Evolutionary conservation across 2,113 vertebrate species (phyloP).

Genomic region (Blennius ocellaris): DNA sequence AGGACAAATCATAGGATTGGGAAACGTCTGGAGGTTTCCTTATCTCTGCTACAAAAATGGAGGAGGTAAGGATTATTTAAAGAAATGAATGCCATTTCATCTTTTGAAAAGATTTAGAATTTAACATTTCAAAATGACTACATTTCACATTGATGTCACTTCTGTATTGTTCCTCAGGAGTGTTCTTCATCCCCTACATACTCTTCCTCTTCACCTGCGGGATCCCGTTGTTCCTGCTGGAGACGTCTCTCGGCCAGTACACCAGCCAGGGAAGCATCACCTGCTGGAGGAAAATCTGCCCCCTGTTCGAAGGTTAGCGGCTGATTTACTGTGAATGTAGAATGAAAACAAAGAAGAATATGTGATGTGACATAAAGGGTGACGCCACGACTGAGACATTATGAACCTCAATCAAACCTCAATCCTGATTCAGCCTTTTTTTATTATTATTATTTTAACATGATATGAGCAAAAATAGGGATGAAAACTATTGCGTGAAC

Average conservation of each 20-base stretch:
- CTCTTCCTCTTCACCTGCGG: constrained; percentile 84
- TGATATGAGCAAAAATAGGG: no score
- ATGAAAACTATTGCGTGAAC: no score
- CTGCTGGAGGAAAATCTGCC: constrained; percentile 85
- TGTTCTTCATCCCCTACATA: constrained; percentile 84
- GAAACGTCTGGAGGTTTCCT: constrained; percentile 86
- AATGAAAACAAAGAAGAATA: not conserved
- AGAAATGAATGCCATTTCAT: no score
- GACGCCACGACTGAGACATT: no score
- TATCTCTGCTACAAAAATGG: constrained; percentile 87
- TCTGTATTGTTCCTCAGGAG: constrained; percentile 69
- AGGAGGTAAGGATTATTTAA: constrained; percentile 82
- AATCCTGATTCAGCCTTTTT: no score
- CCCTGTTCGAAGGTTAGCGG: constrained; percentile 85
- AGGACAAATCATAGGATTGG: constrained; percentile 85
- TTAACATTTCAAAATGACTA: no score
- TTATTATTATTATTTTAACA: no score
- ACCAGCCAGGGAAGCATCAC: constrained; percentile 84
- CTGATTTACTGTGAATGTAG: not conserved
- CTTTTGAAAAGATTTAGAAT: no score
- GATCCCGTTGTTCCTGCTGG: constrained; percentile 84
- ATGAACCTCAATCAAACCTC: no score
- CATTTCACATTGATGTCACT: not conserved
- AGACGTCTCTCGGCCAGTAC: constrained; percentile 83
- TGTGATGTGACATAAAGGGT: no score